Conservation (phyloP, 2,797 vertebrate genomes). For the Acanthis flammea region DNA sequence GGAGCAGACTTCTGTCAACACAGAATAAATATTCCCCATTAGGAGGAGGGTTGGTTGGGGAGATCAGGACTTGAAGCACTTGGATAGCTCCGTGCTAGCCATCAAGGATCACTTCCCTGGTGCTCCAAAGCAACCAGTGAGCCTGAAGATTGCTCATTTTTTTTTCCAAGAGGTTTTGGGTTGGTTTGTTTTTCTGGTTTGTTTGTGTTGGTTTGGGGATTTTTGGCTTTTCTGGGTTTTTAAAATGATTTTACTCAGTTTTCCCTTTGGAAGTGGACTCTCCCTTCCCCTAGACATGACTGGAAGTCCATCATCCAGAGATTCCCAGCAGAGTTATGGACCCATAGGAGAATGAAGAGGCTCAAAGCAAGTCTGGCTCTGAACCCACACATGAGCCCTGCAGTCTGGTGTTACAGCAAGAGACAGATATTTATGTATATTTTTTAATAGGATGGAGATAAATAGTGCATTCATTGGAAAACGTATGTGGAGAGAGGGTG, state of each 20-base stretch:
- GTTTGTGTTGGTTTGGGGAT: neutral
- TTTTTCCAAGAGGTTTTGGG: neutral
- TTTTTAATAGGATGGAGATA: neutral
- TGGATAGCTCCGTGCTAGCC: neutral
- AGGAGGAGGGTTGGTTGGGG: neutral
- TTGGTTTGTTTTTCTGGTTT: neutral
- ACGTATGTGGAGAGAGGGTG: neutral
- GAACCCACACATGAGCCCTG: accelerated
- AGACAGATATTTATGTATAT: neutral
- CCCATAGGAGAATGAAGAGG: neutral
- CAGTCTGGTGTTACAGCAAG: neutral
- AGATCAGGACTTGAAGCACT: neutral
- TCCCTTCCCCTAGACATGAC: neutral
- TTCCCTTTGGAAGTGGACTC: neutral
- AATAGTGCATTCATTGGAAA: neutral
- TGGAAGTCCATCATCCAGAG: neutral
- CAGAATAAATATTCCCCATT: slow-evolving; percentile 30
- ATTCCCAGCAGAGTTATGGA: neutral
- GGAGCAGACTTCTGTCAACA: slow-evolving; percentile 13
- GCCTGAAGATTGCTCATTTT: neutral
- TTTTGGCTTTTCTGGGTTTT: neutral
- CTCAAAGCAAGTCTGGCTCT: neutral
- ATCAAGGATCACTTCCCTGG: neutral
- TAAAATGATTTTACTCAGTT: accelerated
- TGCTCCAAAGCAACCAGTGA: neutral